phyloP scores from a whole-genome alignment of 1,140 invertebrate species.

The Alviniconcha marisindica region DNA sequence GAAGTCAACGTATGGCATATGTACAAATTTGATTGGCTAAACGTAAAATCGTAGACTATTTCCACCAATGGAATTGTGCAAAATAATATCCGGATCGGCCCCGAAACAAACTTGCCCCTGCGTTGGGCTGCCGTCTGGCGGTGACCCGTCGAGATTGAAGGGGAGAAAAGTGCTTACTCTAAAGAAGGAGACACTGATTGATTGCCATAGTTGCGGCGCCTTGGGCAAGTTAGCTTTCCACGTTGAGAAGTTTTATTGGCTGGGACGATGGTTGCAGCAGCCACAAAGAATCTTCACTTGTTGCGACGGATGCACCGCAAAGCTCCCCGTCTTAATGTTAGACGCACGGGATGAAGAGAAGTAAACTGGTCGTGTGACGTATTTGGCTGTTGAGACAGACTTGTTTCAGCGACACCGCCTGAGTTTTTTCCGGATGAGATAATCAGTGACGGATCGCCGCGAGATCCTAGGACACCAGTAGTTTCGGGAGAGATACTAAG shows the following conservation, averaged over 20 bases:
- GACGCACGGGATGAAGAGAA: neutral
- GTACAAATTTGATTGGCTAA: neutral
- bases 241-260: conserved; percentile 22
- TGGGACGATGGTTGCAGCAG: neutral
- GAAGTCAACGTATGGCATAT: conserved; percentile 13
- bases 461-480: too few relatives aligned
- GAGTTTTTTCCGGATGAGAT: too few relatives aligned
- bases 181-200: neutral
- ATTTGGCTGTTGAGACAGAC: too few relatives aligned
- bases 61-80: neutral
- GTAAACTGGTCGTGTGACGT: too few relatives aligned
- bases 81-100: neutral
- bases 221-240: conserved; percentile 1
- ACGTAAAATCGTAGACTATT: neutral
- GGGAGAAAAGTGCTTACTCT: conserved; percentile 11
- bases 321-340: neutral
- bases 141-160: neutral
- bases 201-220: neutral
- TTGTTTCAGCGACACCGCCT: neutral
- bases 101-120: too few relatives aligned
- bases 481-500: too few relatives aligned
- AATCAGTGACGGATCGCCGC: too few relatives aligned
- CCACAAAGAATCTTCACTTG: neutral
- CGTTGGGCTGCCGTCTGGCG: neutral
- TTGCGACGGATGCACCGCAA: neutral